Base-by-base conservation (phyloP, 2,113 vertebrate genomes). In the Corythoichthys intestinalis region DNA sequence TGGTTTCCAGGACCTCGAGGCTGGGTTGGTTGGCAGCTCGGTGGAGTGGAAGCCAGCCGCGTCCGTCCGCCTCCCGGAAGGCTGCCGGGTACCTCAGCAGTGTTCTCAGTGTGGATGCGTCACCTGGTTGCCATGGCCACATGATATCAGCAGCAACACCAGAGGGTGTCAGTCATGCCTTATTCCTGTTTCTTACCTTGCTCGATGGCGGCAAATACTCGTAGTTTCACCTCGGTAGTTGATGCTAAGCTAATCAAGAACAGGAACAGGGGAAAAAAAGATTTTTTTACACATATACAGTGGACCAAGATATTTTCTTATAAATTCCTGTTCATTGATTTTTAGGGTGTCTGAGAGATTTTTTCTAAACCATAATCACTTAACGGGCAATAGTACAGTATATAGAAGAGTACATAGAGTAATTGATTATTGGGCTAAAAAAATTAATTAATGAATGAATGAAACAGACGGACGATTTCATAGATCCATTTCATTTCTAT, bases 11-110 rank as follows among this genome's bases (percentile, higher is more conserved):
- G 71, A 95, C 89, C 85, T 94, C 92, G 37, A 69, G 83, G 78
- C 91, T 49, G 6, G 93, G 91, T 72, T 86, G 81, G 37, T 86
- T 75, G 10, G 89, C 92, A 52, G 93, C 92, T 64, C 92, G 76
- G 7, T 94, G 94, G 50, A 96, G 50, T 4, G 93, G 93, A 68
- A 95, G 91, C 93, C 93, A 94, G 0, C 93, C 92, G 44, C 70
- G 90, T 44, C 91, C 85, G 86, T 95, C 92, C 54, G 83, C 80
- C 88, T 96, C 91, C 74, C 90, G 89, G 83, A 96, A 90, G 54
- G 92, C 89, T 28, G 78, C 88, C 37, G 85, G 84, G 61, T 80
- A 84, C 56, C 88, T 84, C 68, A 92, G 81, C 84, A 90, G 84
- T 44, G 91, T 84, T 67, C 92, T 91, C 41, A 95, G 92, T 47